These are phyloP conservation scores for Xestia rhomboidea DNA, from an alignment of 2,888 invertebrate species.

Conservation along the genomic window DNA sequence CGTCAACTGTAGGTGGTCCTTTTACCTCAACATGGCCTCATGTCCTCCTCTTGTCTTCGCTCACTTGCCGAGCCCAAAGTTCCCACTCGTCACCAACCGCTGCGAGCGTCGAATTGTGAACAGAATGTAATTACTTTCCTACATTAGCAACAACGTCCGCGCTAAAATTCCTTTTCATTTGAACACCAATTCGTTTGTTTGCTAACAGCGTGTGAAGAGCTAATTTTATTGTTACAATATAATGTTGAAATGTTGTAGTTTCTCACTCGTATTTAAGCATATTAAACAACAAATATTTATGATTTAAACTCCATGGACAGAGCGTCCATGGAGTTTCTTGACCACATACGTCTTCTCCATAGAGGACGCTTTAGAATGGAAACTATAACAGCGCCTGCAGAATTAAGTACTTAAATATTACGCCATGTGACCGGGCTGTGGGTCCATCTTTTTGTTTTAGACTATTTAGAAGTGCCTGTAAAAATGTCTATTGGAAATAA, in stretches of 20 bases:
- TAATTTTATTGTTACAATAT: constrained; percentile 18
- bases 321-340: background rate
- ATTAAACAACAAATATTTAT: background rate
- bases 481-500: background rate
- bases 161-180: constrained; percentile 52
- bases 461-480: background rate
- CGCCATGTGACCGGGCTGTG: background rate
- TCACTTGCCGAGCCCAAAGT: background rate
- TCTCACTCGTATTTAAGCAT: constrained; percentile 3
- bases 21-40: background rate
- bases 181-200: constrained; percentile 47
- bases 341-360: background rate
- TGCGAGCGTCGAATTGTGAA: constrained; percentile 32
- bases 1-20: background rate
- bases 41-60: background rate
- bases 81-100: constrained; percentile 3
- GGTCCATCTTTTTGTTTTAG: background rate
- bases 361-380: background rate
- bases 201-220: constrained; percentile 35
- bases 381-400: background rate
- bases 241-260: constrained; percentile 6
- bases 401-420: too few relatives aligned
- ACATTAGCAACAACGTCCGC: constrained; percentile 28
- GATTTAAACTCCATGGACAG: background rate
- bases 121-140: constrained; percentile 42